Conservation (phyloP, 2,888 invertebrate species). For the Tribolium freemani region DNA sequence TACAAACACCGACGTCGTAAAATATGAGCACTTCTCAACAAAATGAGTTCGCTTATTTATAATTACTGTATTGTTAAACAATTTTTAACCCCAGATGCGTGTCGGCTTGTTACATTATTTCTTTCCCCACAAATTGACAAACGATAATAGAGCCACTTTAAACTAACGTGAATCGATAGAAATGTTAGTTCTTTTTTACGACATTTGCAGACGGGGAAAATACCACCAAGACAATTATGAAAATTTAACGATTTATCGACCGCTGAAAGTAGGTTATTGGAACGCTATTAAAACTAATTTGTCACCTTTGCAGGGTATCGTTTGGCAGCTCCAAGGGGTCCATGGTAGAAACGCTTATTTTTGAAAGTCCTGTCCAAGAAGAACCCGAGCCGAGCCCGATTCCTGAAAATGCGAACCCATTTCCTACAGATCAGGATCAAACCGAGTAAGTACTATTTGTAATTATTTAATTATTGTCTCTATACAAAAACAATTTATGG, state of each 20-base stretch:
- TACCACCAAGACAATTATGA: too few species aligned
- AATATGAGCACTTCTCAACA: constrained; percentile 19
- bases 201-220: neutral
- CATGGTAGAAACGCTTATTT: constrained; percentile 94
- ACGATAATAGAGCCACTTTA: too few species aligned
- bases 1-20: neutral
- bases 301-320: constrained; percentile 80
- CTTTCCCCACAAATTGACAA: too few species aligned
- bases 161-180: neutral
- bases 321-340: constrained; percentile 95
- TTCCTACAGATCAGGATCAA: constrained; percentile 68
- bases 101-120: too few species aligned
- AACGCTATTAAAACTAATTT: too few species aligned
- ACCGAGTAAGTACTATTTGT: constrained; percentile 69
- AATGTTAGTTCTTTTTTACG: neutral
- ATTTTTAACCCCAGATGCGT: neutral
- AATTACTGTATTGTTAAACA: constrained; percentile 38
- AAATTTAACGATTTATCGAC: too few species aligned
- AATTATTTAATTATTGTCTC: neutral
- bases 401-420: constrained; percentile 65
- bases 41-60: constrained; percentile 39
- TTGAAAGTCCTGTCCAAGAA: constrained; percentile 87
- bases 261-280: too few species aligned
- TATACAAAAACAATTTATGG: too few species aligned
- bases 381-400: constrained; percentile 82